These are phyloP conservation scores for Lytechinus pictus DNA, from an alignment of 35 echinoderm and acorn worm genomes.

Conservation along the genomic window DNA sequence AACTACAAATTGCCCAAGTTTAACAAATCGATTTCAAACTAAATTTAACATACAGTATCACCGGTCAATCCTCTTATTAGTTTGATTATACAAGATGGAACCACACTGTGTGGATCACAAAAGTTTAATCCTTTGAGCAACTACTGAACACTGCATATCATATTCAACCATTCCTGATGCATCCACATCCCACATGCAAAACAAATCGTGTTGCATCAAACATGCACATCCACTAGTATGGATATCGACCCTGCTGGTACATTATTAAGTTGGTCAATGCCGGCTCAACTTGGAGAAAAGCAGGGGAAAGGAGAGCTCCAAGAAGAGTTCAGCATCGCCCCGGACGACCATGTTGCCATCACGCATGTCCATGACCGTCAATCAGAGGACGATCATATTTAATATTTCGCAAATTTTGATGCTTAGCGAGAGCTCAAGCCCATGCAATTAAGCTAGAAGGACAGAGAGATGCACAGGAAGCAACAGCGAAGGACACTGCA, in stretches of 20 bases:
- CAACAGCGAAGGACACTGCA: not conserved
- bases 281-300: not conserved
- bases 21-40: no score
- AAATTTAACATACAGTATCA: no score
- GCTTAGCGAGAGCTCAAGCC: not conserved
- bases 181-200: no score
- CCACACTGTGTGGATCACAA: no score
- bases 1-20: no score
- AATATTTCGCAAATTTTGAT: not conserved
- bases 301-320: not conserved
- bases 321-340: not conserved
- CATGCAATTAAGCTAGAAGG: not conserved
- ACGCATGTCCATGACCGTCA: not conserved
- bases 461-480: not conserved
- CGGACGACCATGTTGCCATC: not conserved
- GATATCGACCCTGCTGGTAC: not conserved
- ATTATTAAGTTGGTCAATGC: not conserved
- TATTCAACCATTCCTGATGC: no score
- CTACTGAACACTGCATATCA: no score
- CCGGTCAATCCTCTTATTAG: no score
- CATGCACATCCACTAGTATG: not conserved
- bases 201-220: not conserved
- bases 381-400: not conserved
- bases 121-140: no score
- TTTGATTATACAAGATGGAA: no score